These are phyloP conservation scores for Linepithema humile DNA, from an alignment of 1,140 invertebrate genomes.

Conservation along the genomic window DNA sequence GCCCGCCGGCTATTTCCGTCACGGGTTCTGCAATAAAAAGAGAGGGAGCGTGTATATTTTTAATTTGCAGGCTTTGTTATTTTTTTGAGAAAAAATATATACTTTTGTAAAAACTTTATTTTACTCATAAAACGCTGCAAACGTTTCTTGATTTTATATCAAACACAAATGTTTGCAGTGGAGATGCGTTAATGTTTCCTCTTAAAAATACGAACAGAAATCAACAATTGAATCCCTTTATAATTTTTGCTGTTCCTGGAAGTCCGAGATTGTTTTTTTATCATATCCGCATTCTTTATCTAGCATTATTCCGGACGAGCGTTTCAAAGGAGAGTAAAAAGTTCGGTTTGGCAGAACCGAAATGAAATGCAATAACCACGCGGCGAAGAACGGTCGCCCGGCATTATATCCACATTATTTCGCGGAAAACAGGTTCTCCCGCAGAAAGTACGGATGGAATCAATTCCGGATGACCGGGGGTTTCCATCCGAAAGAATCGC, in stretches of 20 bases:
- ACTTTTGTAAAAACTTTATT: neutral
- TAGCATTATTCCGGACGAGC: neutral
- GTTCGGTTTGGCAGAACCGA: too few relatives aligned
- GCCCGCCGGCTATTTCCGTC: slow-evolving; percentile 92
- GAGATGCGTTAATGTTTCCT: neutral
- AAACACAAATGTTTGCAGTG: neutral
- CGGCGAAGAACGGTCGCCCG: slow-evolving; percentile 25
- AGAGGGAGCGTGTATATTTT: neutral
- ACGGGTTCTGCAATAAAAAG: slow-evolving; percentile 91
- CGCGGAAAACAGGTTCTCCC: slow-evolving; percentile 2
- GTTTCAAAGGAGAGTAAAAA: neutral
- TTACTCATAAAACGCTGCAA: neutral
- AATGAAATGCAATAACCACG: slow-evolving; percentile 67
- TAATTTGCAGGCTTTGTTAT: neutral
- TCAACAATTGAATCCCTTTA: neutral
- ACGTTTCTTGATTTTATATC: neutral
- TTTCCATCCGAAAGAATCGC: slow-evolving; percentile 31
- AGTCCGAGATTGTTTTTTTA: neutral
- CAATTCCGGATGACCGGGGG: slow-evolving; percentile 41
- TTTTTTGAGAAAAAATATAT: slow-evolving; percentile 5
- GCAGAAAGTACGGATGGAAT: slow-evolving; percentile 46
- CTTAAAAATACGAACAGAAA: neutral
- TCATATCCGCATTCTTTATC: neutral
- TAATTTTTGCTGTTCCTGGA: neutral
- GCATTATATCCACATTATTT: slow-evolving; percentile 41